A percentile compares a stretch with the other conserved stretches of the same genome.
Evolutionary conservation across 2,113 vertebrate genomes (phyloP).

Genomic region (Coreoperca whiteheadi): DNA sequence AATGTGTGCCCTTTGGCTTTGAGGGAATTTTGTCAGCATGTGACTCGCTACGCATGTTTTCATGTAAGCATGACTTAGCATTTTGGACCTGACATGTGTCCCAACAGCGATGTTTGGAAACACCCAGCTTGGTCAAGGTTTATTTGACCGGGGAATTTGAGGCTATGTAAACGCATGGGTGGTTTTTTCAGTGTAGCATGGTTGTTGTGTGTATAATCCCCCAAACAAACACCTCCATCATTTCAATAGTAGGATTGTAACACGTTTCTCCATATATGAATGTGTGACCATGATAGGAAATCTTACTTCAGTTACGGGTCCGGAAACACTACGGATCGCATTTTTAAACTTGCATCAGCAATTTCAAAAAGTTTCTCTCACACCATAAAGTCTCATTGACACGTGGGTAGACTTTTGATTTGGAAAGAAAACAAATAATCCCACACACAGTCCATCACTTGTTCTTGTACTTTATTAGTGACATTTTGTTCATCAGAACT

Average conservation of each 20-base stretch:
- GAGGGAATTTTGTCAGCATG: constrained; percentile 39
- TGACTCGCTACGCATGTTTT: not conserved
- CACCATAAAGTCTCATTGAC: not conserved
- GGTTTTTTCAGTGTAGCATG: constrained; percentile 14
- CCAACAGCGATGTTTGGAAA: constrained; percentile 32
- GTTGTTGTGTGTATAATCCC: not conserved
- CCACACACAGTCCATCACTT: not conserved
- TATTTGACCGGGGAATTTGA: constrained; percentile 51
- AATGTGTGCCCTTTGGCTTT: not conserved
- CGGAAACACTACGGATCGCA: not conserved
- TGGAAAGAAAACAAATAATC: not conserved
- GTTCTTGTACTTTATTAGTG: not conserved
- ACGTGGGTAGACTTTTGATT: too few species aligned
- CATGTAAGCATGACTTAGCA: constrained; percentile 44
- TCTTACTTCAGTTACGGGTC: not conserved
- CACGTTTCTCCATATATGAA: not conserved
- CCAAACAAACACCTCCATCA: not conserved
- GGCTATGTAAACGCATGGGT: constrained; percentile 25
- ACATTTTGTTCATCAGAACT: too few species aligned
- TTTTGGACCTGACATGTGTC: not conserved
- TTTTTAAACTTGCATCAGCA: not conserved
- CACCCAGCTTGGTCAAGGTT: constrained; percentile 36
- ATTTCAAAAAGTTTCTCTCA: not conserved
- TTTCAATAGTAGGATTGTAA: constrained; percentile 26
- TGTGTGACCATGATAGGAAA: constrained; percentile 4